Base-by-base conservation (phyloP, 2,797 vertebrate genomes). In the Xiphorhynchus erythropygius region DNA sequence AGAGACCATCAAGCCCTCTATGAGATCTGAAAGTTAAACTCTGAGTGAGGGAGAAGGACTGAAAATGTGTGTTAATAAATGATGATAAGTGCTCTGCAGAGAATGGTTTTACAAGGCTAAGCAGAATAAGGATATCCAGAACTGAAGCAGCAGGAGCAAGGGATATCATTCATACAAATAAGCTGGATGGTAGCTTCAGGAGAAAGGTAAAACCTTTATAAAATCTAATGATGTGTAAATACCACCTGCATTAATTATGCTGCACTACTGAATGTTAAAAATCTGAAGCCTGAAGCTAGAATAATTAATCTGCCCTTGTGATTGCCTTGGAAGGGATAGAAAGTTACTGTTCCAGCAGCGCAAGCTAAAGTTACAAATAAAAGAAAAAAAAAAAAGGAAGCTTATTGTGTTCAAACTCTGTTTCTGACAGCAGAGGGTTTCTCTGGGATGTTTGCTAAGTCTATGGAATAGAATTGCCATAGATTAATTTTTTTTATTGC, bases 211-310 rank as follows among this genome's bases (percentile, higher is more conserved):
- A 96, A 95, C 90, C 93, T 96, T 96, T 94, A 88, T 93, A 93
- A 96, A 97, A 95, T 94, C 80, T 96, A 95, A 97, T 89, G 95
- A 97, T 90, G 95, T 96, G 95, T 94, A 97, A 97, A 97, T 97
- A 96, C 91, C 91, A 96, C 90, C 88, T 95, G 95, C 78, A 95
- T 97, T 97, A 97, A 97, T 97, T 97, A 97, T 91, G 69, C 64
- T 33, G 53, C 71, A 57, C 47, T 89, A 77, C 46, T 90, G 90
- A 95, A 95, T 87, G 74, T 65, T 94, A 94, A 96, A 95, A 94
- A 96, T 86, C 87, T 78, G 74, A 96, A 94, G 81, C 76, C 83
- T 0, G 4, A 56, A 95, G 87, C 78, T 88, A 92, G 87, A 97
- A 96, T 96, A 95, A 97, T 96, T 92, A 96, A 97, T 96, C 68